Evolutionary conservation across 2,888 invertebrate genomes (phyloP).

Genomic region (Macrophya annulata): DNA sequence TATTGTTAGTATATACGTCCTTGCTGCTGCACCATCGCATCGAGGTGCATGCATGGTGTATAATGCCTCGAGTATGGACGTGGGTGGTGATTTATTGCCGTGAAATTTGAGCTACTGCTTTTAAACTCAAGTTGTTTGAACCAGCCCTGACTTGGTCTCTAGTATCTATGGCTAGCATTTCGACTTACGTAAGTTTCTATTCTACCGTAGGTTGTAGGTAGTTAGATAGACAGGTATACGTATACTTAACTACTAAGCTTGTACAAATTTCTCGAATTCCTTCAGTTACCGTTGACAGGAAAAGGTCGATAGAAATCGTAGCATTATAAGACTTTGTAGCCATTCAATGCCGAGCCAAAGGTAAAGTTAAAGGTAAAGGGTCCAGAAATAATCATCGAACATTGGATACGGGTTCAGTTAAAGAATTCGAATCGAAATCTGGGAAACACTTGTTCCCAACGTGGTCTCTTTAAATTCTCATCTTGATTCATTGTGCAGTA

Average conservation of each 20-base stretch:
- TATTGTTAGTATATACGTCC: not conserved
- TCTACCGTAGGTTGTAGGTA: not conserved
- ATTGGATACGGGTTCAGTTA: slow-evolving; percentile 8
- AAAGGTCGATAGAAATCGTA: slow-evolving; percentile 18
- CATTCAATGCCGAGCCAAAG: not conserved
- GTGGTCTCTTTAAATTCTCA: not conserved
- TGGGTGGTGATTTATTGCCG: slow-evolving; percentile 51
- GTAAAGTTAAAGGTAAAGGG: not conserved
- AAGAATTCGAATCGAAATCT: slow-evolving; percentile 21
- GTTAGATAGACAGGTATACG: not conserved
- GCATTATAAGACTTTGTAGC: not conserved
- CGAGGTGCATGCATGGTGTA: not conserved
- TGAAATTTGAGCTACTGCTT: slow-evolving; percentile 55
- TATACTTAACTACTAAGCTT: not conserved
- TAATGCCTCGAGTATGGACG: slow-evolving; percentile 26
- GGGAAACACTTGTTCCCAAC: slow-evolving; percentile 17
- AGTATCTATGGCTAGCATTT: not conserved
- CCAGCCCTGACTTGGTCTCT: not conserved
- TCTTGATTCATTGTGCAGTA: not conserved
- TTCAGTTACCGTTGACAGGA: slow-evolving; percentile 3
- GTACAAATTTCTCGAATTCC: slow-evolving; percentile 31
- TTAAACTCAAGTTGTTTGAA: slow-evolving; percentile 24
- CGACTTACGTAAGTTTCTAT: slow-evolving; percentile 41
- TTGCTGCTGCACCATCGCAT: not conserved
- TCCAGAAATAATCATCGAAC: slow-evolving; percentile 3